phyloP scores from a whole-genome alignment of 2,888 invertebrate species.

The Drosophila neonasuta region DNA sequence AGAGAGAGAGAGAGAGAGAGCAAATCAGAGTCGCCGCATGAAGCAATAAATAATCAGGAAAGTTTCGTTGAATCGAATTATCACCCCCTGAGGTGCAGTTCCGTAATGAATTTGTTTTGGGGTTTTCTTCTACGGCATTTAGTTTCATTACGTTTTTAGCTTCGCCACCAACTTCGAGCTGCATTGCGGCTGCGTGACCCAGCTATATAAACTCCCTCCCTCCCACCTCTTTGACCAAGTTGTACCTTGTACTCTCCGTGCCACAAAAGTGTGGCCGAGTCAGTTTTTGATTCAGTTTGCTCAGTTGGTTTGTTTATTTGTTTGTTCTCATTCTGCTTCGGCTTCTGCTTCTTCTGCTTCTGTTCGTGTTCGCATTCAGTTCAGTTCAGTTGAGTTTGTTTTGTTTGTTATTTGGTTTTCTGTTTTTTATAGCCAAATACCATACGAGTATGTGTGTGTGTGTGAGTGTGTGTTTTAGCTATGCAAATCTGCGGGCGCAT shows the following conservation, averaged over 20 bases:
- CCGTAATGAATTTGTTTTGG: slow-evolving; percentile 78
- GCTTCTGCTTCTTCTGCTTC: slow-evolving; percentile 5
- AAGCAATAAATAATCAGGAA: slow-evolving; percentile 77
- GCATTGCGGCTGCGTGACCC: slow-evolving; percentile 73
- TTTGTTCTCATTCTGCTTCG: slow-evolving; percentile 27
- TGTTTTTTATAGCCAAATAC: slow-evolving; percentile 35
- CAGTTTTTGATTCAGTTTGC: slow-evolving; percentile 66
- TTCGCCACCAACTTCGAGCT: slow-evolving; percentile 30
- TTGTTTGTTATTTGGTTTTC: slow-evolving; percentile 56
- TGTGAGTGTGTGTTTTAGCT: slow-evolving; percentile 12
- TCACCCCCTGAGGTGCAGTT: slow-evolving; percentile 77
- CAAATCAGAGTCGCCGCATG: slow-evolving; percentile 59
- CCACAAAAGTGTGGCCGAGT: slow-evolving; percentile 30
- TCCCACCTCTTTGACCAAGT: slow-evolving; percentile 14
- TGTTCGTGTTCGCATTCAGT: slow-evolving; percentile 1
- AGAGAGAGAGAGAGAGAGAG: slow-evolving; percentile 2
- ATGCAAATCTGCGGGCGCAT: slow-evolving; percentile 59
- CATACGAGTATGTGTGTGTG: background rate
- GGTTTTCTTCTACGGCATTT: slow-evolving; percentile 69
- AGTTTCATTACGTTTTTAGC: slow-evolving; percentile 69
- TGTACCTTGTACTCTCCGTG: slow-evolving; percentile 2
- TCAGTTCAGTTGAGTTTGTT: slow-evolving; percentile 24
- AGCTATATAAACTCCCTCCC: slow-evolving; percentile 20
- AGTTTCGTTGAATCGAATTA: slow-evolving; percentile 78
- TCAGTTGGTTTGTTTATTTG: slow-evolving; percentile 60